Conservation (phyloP, 2,113 vertebrate species). For the Menidia beryllina region DNA sequence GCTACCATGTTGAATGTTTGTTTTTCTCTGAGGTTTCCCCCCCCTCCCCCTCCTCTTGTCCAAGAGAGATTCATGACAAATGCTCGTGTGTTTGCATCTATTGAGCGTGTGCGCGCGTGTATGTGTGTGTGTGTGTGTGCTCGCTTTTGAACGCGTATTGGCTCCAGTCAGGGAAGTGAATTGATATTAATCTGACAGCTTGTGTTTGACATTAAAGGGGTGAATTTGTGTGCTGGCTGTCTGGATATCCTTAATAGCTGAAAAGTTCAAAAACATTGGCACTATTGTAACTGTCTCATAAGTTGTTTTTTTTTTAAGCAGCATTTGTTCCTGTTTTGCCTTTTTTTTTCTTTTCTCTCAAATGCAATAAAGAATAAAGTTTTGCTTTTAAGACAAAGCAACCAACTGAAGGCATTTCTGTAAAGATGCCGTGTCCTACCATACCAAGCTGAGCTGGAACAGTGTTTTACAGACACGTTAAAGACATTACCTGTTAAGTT, state of each 20-base stretch:
- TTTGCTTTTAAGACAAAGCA: conserved; percentile 78
- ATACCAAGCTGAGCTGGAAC: conserved; percentile 86
- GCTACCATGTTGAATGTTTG: conserved; percentile 75
- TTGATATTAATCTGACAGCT: conserved; percentile 70
- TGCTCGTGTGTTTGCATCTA: conserved; percentile 24
- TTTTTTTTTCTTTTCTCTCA: conserved; percentile 74
- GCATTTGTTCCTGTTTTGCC: conserved; percentile 76
- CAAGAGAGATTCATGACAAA: conserved; percentile 66
- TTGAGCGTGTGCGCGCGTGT: conserved; percentile 32
- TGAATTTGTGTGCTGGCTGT: conserved; percentile 43
- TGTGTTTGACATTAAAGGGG: conserved; percentile 57
- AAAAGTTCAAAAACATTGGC: conserved; percentile 94
- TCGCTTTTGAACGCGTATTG: conserved; percentile 70
- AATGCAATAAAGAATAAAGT: conserved; percentile 83
- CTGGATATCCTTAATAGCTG: conserved; percentile 69
- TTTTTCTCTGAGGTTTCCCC: conserved; percentile 18
- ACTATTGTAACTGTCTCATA: conserved; percentile 91
- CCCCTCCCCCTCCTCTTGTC: conserved; percentile 49
- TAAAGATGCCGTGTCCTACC: conserved; percentile 80
- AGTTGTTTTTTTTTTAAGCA: conserved; percentile 82
- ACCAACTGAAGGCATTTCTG: conserved; percentile 84
- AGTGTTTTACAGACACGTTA: conserved; percentile 84
- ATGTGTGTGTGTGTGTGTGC: conserved; percentile 30
- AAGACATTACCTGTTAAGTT: conserved; percentile 83
- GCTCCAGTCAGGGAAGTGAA: conserved; percentile 77